Conservation (phyloP, 1,140 invertebrate species). For the Harlomillsia oculata region DNA sequence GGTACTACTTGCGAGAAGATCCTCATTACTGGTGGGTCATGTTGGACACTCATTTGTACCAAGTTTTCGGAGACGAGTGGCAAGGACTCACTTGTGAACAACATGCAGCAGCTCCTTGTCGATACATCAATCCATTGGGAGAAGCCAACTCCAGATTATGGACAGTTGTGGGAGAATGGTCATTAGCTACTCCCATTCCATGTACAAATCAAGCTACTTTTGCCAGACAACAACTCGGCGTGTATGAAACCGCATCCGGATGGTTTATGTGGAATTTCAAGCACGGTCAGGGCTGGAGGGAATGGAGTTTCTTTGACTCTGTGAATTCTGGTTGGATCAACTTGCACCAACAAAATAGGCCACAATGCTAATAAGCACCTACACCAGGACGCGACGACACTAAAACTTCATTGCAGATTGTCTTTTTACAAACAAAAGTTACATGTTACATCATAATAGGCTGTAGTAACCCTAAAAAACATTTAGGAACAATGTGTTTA, state of each 20-base stretch:
- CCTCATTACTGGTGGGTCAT: constrained; percentile 29
- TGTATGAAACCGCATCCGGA: constrained; percentile 15
- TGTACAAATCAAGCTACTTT: constrained; percentile 23
- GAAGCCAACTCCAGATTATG: constrained; percentile 27
- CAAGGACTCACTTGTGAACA: constrained; percentile 13
- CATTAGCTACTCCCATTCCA: constrained; percentile 15
- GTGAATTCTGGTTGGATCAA: constrained; percentile 17
- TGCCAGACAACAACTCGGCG: constrained; percentile 27
- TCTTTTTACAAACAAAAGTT: no score
- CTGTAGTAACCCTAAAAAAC: no score
- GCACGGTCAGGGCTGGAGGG: constrained; percentile 18
- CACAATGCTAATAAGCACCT: constrained; percentile 1
- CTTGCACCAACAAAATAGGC: not conserved
- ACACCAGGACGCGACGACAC: no score
- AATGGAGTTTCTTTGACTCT: constrained; percentile 18
- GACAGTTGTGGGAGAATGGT: constrained; percentile 34
- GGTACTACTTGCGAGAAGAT: constrained; percentile 34
- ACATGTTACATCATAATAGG: no score
- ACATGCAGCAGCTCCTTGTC: constrained; percentile 18
- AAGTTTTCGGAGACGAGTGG: constrained; percentile 21
- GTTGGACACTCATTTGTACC: constrained; percentile 32
- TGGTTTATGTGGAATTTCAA: constrained; percentile 31
- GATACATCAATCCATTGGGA: not conserved
- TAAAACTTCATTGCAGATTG: no score
- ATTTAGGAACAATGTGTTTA: no score